Conservation (phyloP, 92 coral and sea anemone species). For the Epizoanthus scotinus region DNA sequence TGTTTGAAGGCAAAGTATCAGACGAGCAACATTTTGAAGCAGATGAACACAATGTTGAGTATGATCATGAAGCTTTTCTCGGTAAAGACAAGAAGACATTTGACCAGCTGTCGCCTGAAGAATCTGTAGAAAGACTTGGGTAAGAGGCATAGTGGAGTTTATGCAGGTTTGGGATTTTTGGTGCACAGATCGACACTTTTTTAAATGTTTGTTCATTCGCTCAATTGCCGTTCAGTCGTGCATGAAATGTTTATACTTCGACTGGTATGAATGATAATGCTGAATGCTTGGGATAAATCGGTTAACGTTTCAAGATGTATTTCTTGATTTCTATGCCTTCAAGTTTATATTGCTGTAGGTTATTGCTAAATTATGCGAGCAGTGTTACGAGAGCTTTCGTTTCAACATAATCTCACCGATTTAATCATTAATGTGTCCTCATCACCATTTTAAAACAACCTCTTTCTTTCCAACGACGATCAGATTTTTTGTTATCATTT, state of each 20-base stretch:
- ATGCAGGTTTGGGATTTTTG: background rate
- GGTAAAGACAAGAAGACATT: slow-evolving; percentile 91
- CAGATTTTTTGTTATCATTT: no score
- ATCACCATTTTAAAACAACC: no score
- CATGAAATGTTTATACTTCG: background rate
- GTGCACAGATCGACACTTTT: background rate
- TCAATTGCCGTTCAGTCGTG: background rate
- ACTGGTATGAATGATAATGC: no score
- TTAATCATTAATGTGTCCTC: no score
- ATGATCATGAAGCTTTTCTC: slow-evolving; percentile 96
- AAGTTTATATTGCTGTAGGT: no score
- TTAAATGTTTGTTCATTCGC: background rate
- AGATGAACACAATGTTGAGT: slow-evolving; percentile 85
- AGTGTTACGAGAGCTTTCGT: no score
- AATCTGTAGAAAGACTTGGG: slow-evolving; percentile 89
- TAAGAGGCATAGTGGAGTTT: slow-evolving; percentile 27
- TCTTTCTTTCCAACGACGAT: no score
- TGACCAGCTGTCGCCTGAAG: slow-evolving; percentile 89
- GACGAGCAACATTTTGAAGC: slow-evolving; percentile 86
- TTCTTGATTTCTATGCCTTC: no score
- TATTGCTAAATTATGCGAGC: no score
- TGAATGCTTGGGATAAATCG: no score
- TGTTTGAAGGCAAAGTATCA: slow-evolving; percentile 75
- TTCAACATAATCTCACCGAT: no score
- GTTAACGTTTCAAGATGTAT: no score